phyloP scores from a whole-genome alignment of 2,888 invertebrate species.

The Drosophila siamana region DNA sequence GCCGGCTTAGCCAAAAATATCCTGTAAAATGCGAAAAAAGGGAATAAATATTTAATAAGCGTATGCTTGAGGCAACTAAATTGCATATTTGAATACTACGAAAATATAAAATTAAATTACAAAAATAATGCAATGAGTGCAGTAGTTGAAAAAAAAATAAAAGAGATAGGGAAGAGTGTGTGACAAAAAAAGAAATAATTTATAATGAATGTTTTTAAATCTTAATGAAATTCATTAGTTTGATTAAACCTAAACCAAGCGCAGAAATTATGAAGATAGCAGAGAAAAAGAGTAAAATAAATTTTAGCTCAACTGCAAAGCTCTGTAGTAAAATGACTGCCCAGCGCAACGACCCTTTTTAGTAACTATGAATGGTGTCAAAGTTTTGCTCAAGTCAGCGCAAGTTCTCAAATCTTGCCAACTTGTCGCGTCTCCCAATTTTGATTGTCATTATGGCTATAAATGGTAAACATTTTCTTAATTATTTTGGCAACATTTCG shows the following conservation, averaged over 20 bases:
- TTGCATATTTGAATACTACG: neutral
- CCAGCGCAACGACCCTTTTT: neutral
- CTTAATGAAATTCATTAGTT: too few species aligned
- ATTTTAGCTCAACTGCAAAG: too few species aligned
- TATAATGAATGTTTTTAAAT: too few species aligned
- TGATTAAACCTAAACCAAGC: too few species aligned
- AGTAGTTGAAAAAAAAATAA: too few species aligned
- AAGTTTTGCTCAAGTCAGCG: constrained; percentile 51
- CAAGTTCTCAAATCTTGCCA: constrained; percentile 40
- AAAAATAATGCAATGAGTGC: too few species aligned
- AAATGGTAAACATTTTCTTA: constrained; percentile 72
- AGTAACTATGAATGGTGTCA: constrained; percentile 4
- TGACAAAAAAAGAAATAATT: too few species aligned
- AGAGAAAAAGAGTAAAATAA: too few species aligned
- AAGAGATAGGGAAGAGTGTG: too few species aligned
- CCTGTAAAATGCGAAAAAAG: constrained; percentile 9
- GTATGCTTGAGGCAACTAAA: neutral
- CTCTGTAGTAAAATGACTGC: neutral
- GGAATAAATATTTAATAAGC: neutral
- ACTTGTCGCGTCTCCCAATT: constrained; percentile 27
- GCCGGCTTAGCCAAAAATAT: constrained; percentile 13
- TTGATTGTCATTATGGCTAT: constrained; percentile 53
- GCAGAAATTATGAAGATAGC: too few species aligned
- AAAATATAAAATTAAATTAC: neutral
- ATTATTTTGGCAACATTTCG: constrained; percentile 61